Evolutionary conservation across 2,113 vertebrate genomes (phyloP).

Genomic region (Passerina amoena): DNA sequence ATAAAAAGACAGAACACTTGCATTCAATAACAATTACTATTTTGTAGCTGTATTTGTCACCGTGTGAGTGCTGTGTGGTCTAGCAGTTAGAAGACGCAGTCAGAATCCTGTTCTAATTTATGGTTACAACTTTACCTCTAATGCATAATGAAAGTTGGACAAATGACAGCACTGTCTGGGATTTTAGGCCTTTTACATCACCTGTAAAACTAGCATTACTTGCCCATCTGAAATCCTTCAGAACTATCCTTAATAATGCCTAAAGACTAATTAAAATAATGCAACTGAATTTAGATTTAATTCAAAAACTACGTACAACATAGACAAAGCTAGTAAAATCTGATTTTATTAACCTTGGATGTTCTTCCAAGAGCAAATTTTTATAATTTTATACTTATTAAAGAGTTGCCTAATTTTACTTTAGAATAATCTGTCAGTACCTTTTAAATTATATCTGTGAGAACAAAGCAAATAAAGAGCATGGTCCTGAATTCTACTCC

Average conservation of each 20-base stretch:
- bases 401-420: background rate
- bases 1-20: background rate
- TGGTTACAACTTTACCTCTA: background rate
- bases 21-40: background rate
- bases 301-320: background rate
- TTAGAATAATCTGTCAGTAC: background rate
- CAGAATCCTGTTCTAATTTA: background rate
- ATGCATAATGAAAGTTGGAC: background rate
- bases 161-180: background rate
- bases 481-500: background rate
- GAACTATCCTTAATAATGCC: background rate
- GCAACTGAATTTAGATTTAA: background rate
- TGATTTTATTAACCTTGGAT: background rate
- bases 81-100: background rate
- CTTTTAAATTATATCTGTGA: background rate
- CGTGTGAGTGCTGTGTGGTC: background rate
- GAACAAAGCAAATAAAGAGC: background rate
- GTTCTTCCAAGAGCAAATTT: background rate
- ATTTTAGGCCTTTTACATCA: background rate
- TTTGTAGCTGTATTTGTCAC: background rate
- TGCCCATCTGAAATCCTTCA: background rate
- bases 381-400: background rate
- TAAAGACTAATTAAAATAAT: background rate
- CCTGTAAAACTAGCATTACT: background rate
- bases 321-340: background rate